Evolutionary conservation across 2,888 invertebrate genomes (phyloP), one percentile per base, ranked within the genome.

Genomic region (Dolichomitus sp.): DNA sequence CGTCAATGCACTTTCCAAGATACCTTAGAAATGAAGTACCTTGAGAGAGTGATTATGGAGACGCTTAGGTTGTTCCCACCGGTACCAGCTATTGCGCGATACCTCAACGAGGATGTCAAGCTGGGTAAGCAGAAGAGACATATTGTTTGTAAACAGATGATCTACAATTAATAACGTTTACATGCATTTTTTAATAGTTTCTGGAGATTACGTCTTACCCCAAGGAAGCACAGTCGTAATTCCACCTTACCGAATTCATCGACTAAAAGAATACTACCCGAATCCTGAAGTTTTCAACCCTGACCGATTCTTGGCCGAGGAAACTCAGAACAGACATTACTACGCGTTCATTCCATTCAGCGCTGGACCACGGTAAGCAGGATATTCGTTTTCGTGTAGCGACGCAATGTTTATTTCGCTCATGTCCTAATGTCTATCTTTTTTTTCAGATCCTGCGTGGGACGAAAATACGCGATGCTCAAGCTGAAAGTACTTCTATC

Each of bases 281-380:
- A 96, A 98, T 93, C 97, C 98, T 0, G 94, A 96, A 57, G 95
- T 94, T 84, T 98, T 97, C 91, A 95, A 98, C 94, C 98, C 98
- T 1, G 98, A 98, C 93, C 97, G 98, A 92, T 98, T 98, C 95
- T 94, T 97, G 84, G 97, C 97, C 0, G 98, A 98, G 90, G 96
- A 95, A 86, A 96, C 96, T 83, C 96, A 96, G 66, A 96, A 96
- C 88, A 95, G 98, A 81, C 97, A 98, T 90, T 97, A 97, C 90
- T 97, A 97, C 91, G 96, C 97, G 4, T 97, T 96, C 89, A 96
- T 97, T 72, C 97, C 97, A 12, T 97, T 97, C 95, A 97, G 97
- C 69, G 97, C 97, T 82, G 97, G 97, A 50, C 97, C 97, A 5
- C 95, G 97, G 92, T 90, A 81, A 81, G 80, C 74, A 74, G 85